A percentile compares a stretch with the other conserved stretches of the same genome.
Conservation (phyloP, 2,113 vertebrate genomes). For the Laticauda laticaudata region DNA sequence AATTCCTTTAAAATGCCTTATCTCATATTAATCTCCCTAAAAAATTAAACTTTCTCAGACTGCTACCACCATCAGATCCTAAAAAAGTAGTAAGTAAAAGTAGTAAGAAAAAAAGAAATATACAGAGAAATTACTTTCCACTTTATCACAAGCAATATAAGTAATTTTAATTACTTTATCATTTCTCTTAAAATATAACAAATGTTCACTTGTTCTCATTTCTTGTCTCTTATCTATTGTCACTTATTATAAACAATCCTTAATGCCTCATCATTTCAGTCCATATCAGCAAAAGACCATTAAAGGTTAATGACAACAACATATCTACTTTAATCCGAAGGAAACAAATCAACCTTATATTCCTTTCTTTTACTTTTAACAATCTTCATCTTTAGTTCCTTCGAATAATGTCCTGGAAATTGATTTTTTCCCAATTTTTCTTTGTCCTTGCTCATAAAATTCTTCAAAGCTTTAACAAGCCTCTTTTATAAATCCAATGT, state of each 20-base stretch:
- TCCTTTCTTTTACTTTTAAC: not conserved
- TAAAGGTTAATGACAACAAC: not conserved
- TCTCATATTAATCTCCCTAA: not conserved
- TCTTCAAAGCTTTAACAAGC: not conserved
- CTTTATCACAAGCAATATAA: not conserved
- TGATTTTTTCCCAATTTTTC: not conserved
- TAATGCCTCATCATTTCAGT: not conserved
- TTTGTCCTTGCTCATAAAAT: not conserved
- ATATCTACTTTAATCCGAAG: not conserved
- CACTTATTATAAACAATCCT: not conserved
- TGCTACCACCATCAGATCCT: not conserved
- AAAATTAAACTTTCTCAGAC: not conserved
- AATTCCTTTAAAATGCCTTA: not conserved
- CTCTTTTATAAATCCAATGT: not conserved
- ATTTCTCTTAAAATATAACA: not conserved
- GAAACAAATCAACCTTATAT: not conserved
- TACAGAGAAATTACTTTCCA: not conserved
- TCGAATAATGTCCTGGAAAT: not conserved
- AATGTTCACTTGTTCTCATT: not conserved
- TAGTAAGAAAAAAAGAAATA: too few relatives aligned
- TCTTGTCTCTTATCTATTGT: not conserved
- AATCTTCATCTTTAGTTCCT: not conserved
- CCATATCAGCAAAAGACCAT: not conserved
- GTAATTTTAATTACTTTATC: not conserved
- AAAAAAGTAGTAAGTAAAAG: not conserved